Base-by-base conservation (phyloP, 1,140 invertebrate genomes). In the Lordiphosa mommai region DNA sequence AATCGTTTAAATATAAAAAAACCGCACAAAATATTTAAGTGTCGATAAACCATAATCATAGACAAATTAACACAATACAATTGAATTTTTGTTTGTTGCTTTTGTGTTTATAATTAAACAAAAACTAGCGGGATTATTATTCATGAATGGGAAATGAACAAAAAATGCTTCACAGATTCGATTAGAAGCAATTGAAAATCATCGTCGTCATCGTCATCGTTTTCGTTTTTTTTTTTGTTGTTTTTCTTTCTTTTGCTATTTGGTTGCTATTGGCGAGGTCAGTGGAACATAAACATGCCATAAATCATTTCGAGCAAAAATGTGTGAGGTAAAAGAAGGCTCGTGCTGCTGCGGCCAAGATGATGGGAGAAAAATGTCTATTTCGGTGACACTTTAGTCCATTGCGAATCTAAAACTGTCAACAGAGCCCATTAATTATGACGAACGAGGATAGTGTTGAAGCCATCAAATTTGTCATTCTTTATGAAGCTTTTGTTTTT, bases 221-320 rank as follows among this genome's bases (percentile, higher is more conserved):
- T 50, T 40, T 7, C 2, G 13, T 4, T 4, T 20, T 13, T 13
- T n/a, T n/a, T 23, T 34, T 34, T 41, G 23, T 20, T 23, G 6
- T 2, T 30, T 43, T 43, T 46, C 37, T 20, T 41, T 13, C 46
- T 10, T 52, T 60, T 36, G 37, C 47, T 37, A 66, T 30, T 34
- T 34, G 58, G 53, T 57, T 59, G 48, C n/a, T 55, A 57, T 69
- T 61, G 65, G 70, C 70, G 70, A 79, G 74, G 76, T 79, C 76
- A 79, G 74, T 68, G 76, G 70, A 68, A 82, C 70, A 79, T 79
- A 79, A 79, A 79, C 74, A 79, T 79, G 65, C 51, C 74, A 82
- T 79, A 79, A 79, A 79, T 79, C 76, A 79, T 79, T 53, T 29
- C 23, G 48, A 40, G 37, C 48, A 29, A 58, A 67, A 49, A 57